Percentiles rank a stretch among this genome's conserved stretches.
phyloP scores from a whole-genome alignment of 2,888 invertebrate genomes.

The Ariolimax columbianus region DNA sequence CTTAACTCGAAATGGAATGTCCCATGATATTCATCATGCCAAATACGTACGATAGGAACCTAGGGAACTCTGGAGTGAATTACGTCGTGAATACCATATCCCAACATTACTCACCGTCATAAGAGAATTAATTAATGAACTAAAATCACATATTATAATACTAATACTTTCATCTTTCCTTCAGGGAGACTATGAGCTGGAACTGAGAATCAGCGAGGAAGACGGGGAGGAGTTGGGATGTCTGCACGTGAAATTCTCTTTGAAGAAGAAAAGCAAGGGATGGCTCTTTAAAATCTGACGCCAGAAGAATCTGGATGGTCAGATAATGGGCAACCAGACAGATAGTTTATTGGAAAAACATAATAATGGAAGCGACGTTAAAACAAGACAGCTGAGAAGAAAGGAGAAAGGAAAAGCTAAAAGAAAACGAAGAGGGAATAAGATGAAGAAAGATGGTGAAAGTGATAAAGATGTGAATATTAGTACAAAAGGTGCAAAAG shows the following conservation, averaged over 20 bases:
- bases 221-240: conserved; percentile 68
- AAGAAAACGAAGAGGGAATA: conserved; percentile 26
- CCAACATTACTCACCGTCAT: too few species aligned
- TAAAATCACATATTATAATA: too few species aligned
- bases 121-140: too few species aligned
- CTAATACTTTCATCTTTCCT: background rate
- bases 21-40: too few species aligned
- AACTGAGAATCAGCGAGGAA: conserved; percentile 65
- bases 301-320: conserved; percentile 20
- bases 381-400: background rate
- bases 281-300: conserved; percentile 71
- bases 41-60: too few species aligned
- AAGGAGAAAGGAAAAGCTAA: background rate
- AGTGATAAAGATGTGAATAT: background rate
- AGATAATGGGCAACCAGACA: background rate
- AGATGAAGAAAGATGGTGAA: conserved; percentile 7
- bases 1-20: too few species aligned
- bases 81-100: too few species aligned
- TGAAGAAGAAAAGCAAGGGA: conserved; percentile 69
- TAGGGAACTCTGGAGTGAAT: too few species aligned
- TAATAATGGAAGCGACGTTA: background rate
- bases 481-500: background rate
- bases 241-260: conserved; percentile 65
- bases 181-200: conserved; percentile 73
- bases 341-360: background rate